Percentiles rank a stretch among this genome's conserved stretches.
phyloP scores from a whole-genome alignment of 2,113 vertebrate species.

The Halichoerus grypus region DNA sequence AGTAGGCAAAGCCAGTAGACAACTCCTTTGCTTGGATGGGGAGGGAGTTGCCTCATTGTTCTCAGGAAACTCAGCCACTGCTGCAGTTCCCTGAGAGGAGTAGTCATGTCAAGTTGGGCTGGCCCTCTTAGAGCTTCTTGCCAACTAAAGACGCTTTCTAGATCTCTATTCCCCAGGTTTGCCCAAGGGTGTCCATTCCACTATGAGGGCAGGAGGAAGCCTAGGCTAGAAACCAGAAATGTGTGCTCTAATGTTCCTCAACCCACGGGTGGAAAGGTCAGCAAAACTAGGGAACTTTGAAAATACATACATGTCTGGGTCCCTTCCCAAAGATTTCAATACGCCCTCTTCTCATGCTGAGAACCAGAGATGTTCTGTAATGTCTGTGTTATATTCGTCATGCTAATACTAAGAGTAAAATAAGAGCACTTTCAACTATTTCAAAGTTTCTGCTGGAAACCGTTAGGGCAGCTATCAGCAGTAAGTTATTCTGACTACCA shows the following conservation, averaged over 20 bases:
- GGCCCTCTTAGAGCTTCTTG: background rate
- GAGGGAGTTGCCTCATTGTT: background rate
- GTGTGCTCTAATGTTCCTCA: background rate
- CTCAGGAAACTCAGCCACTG: background rate
- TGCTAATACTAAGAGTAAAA: background rate
- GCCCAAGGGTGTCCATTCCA: background rate
- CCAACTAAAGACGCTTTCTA: background rate
- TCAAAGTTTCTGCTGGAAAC: background rate
- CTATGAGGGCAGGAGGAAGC: background rate
- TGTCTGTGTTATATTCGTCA: background rate
- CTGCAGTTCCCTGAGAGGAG: background rate
- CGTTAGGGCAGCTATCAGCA: background rate
- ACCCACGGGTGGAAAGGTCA: background rate
- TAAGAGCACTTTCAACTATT: background rate
- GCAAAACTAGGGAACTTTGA: constrained; percentile 12
- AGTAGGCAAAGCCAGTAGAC: background rate
- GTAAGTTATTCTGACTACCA: background rate
- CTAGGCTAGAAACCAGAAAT: background rate
- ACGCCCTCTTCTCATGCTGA: background rate
- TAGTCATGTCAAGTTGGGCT: background rate
- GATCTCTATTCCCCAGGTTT: background rate
- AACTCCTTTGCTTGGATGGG: background rate
- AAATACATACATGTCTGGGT: background rate
- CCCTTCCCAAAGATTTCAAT: background rate
- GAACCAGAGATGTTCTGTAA: background rate